Evolutionary conservation across 2,888 invertebrate genomes (phyloP), one percentile per base, ranked within the genome.

Genomic region (Gnatocerus cornutus): DNA sequence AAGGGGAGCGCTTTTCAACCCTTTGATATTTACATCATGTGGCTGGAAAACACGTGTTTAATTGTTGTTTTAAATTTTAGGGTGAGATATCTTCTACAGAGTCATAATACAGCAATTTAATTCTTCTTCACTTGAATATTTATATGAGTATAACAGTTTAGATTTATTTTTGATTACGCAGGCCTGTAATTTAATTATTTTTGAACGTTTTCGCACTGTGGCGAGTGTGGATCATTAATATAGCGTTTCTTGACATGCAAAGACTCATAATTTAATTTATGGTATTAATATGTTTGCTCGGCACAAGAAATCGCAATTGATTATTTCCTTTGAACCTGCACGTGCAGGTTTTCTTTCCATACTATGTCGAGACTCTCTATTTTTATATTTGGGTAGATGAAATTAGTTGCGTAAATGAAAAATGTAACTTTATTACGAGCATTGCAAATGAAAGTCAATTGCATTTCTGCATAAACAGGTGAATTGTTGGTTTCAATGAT

Each of bases 301-400:
- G 52, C 41, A 16, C 14, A 52, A 63, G 52, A 56, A 63, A 63
- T 43, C 16, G 43, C 43, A 41, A 63, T 63, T 52, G 63, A 63
- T 63, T 63, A 63, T 63, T 63, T 63, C 63, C 63, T 52, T 27
- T 59, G 29, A 13, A 46, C 27, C n/a, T 63, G 53, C 63, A 63
- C 63, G 52, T 63, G 63, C 63, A 53, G 43, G 63, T 53, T 63
- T 37, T 33, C 33, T 33, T 33, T 33, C 33, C 7, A 33, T 5
- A 29, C 7, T 5, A 29, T 33, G n/a, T 33, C 33, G 9, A 7
- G 14, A 43, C n/a, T 46, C 13, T 14, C 5, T 6, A 50, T 30
- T 29, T 29, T n/a, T 29, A 2, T 50, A 43, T 41, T n/a, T 56
- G 27, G 2, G n/a, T 33, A n/a, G 7, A n/a, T 33, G 33, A 21